Base-by-base conservation (phyloP, 2,888 invertebrate genomes). In the Lutraria lutraria region DNA sequence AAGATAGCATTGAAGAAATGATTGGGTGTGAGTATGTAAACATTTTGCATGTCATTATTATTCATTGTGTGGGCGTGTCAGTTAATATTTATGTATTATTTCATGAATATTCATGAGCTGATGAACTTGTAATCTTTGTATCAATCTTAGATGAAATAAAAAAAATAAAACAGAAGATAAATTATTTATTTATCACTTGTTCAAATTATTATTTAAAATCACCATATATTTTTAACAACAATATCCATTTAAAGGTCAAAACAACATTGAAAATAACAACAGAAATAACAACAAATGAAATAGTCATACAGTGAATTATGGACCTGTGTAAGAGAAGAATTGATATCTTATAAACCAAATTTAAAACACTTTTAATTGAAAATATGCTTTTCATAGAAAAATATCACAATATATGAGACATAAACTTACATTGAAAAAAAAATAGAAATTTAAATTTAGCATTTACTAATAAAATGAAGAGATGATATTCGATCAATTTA, bases 41-140 rank as follows among this genome's bases (percentile, higher is more conserved):
- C 63, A 68, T 68, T n/a, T 68, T 68, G 63, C 63, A 68, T n/a
- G 8, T 68, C 63, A 68, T 68, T 25, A n/a, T 68, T 68, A 68
- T 68, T 25, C 63, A 68, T 68, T 25, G 25, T 25, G 63, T 68
- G 63, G 1, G 63, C 25, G 25, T 68, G 6, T 68, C 13, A 68
- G 25, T 68, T 25, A 68, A 68, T 68, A 68, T 68, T 68, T 25
- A 68, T 68, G 25, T 25, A 25, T 68, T 12, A 68, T 25, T 68
- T 76, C 34, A 19, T 76, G 34, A 76, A 16, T 76, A 76, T 76
- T 76, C 76, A 76, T 76, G 76, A 76, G 34, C 31, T 34, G 76
- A 76, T 31, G 31, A 76, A 68, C 34, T 76, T 76, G 76, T 76
- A 76, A 34, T 76, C 76, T 76, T 76, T 76, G 76, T 76, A 76